Conservation (phyloP, 2,888 invertebrate species). For the Zootermopsis nevadensis region DNA sequence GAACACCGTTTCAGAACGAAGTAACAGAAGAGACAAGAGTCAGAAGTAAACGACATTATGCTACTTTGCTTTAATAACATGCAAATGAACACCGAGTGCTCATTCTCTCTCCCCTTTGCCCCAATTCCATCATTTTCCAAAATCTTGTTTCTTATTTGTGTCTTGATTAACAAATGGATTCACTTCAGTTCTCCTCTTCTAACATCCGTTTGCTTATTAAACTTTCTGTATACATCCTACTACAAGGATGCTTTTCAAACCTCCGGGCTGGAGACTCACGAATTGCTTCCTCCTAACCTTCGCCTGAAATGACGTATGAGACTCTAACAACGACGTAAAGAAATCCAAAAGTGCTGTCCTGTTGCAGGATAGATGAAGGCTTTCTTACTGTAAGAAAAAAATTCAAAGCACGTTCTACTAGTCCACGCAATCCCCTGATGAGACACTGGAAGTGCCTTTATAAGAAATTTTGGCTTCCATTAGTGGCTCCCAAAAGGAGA, state of each 20-base stretch:
- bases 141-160: background rate
- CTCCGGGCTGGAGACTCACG: background rate
- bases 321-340: background rate
- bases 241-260: background rate
- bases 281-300: background rate
- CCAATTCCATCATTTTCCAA: background rate
- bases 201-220: conserved; percentile 13
- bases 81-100: conserved; percentile 8
- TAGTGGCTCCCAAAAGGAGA: background rate
- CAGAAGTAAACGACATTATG: conserved; percentile 8
- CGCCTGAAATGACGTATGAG: background rate
- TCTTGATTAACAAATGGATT: conserved; percentile 9
- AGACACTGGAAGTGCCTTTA: background rate
- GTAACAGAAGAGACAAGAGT: background rate
- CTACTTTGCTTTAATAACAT: conserved; percentile 15
- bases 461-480: background rate
- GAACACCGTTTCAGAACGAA: background rate
- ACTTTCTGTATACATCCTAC: background rate
- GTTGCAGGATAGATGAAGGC: background rate
- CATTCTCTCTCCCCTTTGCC: background rate
- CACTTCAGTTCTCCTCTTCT: conserved; percentile 9
- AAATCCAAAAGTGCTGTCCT: background rate
- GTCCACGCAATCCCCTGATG: too few species aligned
- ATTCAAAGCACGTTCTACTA: too few species aligned
- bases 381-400: background rate